phyloP scores from a whole-genome alignment of 2,888 invertebrate genomes.

The Drosophila mercatorum region DNA sequence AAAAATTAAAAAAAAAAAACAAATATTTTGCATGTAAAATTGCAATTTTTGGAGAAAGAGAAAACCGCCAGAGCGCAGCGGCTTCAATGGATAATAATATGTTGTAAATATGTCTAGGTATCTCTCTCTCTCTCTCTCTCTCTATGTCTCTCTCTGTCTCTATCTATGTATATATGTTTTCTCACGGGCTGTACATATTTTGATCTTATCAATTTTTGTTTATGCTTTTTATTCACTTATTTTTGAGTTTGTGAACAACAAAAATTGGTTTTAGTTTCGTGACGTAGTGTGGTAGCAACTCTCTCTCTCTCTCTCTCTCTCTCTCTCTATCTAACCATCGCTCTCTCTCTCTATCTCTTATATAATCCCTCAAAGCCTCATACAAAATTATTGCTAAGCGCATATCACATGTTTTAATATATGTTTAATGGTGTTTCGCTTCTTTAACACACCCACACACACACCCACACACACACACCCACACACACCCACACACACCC shows the following conservation, averaged over 20 bases:
- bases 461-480: not conserved
- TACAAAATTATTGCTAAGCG: slow-evolving; percentile 44
- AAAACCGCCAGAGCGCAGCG: not conserved
- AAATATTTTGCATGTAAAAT: slow-evolving; percentile 45
- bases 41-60: slow-evolving; percentile 15
- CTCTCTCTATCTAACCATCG: not conserved
- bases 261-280: slow-evolving; percentile 29
- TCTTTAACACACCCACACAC: slow-evolving; percentile 21
- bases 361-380: slow-evolving; percentile 25
- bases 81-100: not conserved
- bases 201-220: slow-evolving; percentile 22
- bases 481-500: not conserved
- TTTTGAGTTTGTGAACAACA: not conserved
- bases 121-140: too few relatives aligned
- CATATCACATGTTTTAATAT: slow-evolving; percentile 46
- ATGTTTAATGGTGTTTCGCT: slow-evolving; percentile 63
- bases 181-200: slow-evolving; percentile 33
- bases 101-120: slow-evolving; percentile 4
- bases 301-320: slow-evolving; percentile 15
- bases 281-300: slow-evolving; percentile 53
- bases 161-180: slow-evolving; percentile 6
- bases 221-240: slow-evolving; percentile 1
- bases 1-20: slow-evolving; percentile 15
- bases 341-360: slow-evolving; percentile 29
- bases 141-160: not conserved